Percentiles rank a stretch among this genome's conserved stretches.
Conservation (phyloP, 2,888 invertebrate species). For the Tromatobia lineatoria region DNA sequence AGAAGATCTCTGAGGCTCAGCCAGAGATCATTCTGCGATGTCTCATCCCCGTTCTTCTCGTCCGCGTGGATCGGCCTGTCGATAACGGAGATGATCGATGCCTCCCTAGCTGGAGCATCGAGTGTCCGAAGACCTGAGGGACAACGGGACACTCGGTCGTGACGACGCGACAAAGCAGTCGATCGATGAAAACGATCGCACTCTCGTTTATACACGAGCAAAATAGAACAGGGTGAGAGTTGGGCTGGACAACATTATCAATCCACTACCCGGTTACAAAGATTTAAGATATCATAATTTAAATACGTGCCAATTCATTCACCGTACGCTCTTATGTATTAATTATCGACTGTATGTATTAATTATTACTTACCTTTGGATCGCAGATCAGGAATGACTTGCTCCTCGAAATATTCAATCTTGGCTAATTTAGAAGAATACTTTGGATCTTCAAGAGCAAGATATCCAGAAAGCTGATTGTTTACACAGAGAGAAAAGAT, state of each 20-base stretch:
- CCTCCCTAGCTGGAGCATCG: conserved; percentile 67
- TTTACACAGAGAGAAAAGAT: too few relatives aligned
- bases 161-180: conserved; percentile 54
- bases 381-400: too few relatives aligned
- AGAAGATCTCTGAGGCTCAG: conserved; percentile 61
- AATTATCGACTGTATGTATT: conserved; percentile 1
- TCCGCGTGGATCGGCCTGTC: conserved; percentile 81
- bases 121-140: conserved; percentile 28
- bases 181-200: conserved; percentile 62
- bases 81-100: conserved; percentile 85
- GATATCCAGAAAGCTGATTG: too few relatives aligned
- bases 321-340: not conserved
- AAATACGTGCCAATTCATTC: not conserved
- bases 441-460: too few relatives aligned
- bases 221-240: conserved; percentile 12
- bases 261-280: conserved; percentile 47
- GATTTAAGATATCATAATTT: conserved; percentile 6
- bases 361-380: not conserved
- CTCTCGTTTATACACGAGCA: conserved; percentile 40
- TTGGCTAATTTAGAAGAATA: too few relatives aligned
- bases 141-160: conserved; percentile 43
- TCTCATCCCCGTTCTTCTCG: conserved; percentile 71
- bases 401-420: too few relatives aligned
- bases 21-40: conserved; percentile 79
- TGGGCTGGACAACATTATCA: conserved; percentile 45